phyloP scores from a whole-genome alignment of 37 sponge, comb jelly and placozoan genomes.

The Hexactinellida sp. region DNA sequence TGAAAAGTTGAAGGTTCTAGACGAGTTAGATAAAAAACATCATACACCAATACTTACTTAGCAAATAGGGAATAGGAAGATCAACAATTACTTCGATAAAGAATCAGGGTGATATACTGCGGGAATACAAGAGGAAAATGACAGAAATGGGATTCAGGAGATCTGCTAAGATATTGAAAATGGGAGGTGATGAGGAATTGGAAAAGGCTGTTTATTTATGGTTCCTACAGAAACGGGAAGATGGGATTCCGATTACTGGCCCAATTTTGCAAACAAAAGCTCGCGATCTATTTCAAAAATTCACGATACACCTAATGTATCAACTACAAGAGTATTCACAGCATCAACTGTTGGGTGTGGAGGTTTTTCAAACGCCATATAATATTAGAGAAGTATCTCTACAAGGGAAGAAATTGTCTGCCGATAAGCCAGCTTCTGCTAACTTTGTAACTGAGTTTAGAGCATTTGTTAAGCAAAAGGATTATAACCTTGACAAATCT shows the following conservation, averaged over 20 bases:
- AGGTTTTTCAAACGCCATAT: conserved; percentile 19
- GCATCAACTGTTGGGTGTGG: conserved; percentile 14
- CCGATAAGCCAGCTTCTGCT: not conserved
- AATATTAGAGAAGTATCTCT: not conserved
- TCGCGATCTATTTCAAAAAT: not conserved
- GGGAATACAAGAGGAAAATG: not conserved
- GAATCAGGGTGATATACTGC: not conserved
- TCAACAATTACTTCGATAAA: not conserved
- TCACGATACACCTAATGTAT: not conserved
- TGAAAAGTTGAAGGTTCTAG: not conserved
- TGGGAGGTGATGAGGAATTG: conserved; percentile 7
- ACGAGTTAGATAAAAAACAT: not conserved
- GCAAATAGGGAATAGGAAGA: not conserved
- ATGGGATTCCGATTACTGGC: conserved; percentile 22
- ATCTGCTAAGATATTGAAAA: conserved; percentile 19
- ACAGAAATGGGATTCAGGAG: not conserved
- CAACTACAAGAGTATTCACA: not conserved
- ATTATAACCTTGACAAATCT: conserved; percentile 20
- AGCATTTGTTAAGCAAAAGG: conserved; percentile 18
- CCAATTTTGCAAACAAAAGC: conserved; percentile 32
- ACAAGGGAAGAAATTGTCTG: not conserved
- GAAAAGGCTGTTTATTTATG: conserved; percentile 18
- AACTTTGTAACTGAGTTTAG: not conserved
- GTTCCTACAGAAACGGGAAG: conserved; percentile 20
- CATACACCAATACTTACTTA: not conserved